Base-by-base conservation (phyloP, 2,113 vertebrate genomes). In the Perca fluviatilis region DNA sequence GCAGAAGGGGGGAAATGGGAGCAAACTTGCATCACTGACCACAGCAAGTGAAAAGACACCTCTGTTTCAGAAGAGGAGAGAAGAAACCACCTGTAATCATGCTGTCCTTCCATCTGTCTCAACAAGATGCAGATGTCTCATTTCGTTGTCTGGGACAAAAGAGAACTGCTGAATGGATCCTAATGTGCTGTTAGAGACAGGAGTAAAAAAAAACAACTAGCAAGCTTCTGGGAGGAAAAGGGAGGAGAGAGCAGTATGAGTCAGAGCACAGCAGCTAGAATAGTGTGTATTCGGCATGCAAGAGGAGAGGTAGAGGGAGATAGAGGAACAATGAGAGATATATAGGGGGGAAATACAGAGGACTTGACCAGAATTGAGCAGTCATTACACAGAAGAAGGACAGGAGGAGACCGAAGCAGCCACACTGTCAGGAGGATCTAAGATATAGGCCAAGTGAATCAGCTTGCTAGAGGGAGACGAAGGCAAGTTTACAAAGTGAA, bases 221-320 rank as follows among this genome's bases (percentile, higher is more conserved):
- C 72, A 77, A 89, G 83, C 87, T 88, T 86, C 88, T 90, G 88
- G 77, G 82, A 93, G 89, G 61, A 86, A 84, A 84, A 88, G 73
- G 84, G 85, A 91, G 90, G 87, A 88, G 83, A 80, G 82, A 89
- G 77, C 80, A 40, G 88, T 82, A 82, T 87, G 88, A 94, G 69
- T 91, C 91, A 93, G 89, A 86, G 89, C 85, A 84, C 79, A 84
- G 87, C 87, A 82, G 86, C 68, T 33, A 51, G 62, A 62, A 82
- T 76, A 47, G 70, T 50, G 65, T 62, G 75, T 75, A 69, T 88
- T 91, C 75, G 81, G 89, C 74, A 82, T 84, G 84, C 79, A 76
- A 72, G 85, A 88, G 68, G 76, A 67, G 80, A 86, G 81, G 84
- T 54, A 54, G 79, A 77, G 64, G 65, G 79, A 91, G 85, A 79